A percentile compares a stretch with the other conserved stretches of the same genome.
Evolutionary conservation across 2,113 vertebrate species (phyloP).

Genomic region (Pholis gunnellus): DNA sequence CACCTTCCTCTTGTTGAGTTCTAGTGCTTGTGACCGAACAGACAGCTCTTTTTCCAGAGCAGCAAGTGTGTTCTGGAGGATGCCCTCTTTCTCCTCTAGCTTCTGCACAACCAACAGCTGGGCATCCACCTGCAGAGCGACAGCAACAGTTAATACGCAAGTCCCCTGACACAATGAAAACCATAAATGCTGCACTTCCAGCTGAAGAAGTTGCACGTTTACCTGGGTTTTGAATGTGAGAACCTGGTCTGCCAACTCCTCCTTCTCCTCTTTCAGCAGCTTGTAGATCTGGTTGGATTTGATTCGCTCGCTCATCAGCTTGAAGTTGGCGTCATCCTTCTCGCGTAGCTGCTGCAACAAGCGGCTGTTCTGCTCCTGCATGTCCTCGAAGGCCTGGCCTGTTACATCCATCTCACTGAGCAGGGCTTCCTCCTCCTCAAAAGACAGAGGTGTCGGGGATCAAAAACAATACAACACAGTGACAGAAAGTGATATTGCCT

Average conservation of each 20-base stretch:
- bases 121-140: slow-evolving; percentile 88
- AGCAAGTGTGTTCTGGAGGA: slow-evolving; percentile 88
- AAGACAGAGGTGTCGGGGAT: slow-evolving; percentile 43
- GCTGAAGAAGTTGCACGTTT: neutral
- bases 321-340: slow-evolving; percentile 96
- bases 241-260: slow-evolving; percentile 93
- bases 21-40: slow-evolving; percentile 89
- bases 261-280: slow-evolving; percentile 93
- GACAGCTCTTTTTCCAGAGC: slow-evolving; percentile 91
- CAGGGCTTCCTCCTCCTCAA: slow-evolving; percentile 93
- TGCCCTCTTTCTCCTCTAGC: slow-evolving; percentile 92
- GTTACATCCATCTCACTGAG: slow-evolving; percentile 97
- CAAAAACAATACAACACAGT: slow-evolving; percentile 12
- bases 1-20: slow-evolving; percentile 96
- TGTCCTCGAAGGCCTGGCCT: slow-evolving; percentile 95
- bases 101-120: slow-evolving; percentile 93
- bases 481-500: neutral
- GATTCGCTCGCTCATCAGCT: slow-evolving; percentile 95
- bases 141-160: neutral
- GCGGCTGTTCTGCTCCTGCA: slow-evolving; percentile 96
- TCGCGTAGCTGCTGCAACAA: slow-evolving; percentile 93
- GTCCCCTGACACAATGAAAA: neutral
- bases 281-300: slow-evolving; percentile 98
- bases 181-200: neutral
- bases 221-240: slow-evolving; percentile 95